phyloP scores from a whole-genome alignment of 92 coral and sea anemone species.

The Zoanthus sansibaricus region DNA sequence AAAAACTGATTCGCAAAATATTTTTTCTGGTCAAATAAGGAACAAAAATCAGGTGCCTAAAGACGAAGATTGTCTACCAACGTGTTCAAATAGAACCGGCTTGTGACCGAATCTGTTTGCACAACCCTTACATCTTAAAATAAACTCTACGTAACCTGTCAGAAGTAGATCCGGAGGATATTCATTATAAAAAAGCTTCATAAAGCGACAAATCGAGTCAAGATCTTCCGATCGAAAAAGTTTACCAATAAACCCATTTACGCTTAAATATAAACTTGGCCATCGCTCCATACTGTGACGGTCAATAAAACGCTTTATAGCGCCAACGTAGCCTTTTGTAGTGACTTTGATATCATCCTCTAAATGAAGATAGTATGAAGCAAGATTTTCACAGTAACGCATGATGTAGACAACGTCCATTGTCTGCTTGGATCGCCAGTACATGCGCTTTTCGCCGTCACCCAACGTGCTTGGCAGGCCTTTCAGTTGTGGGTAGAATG shows the following conservation, averaged over 20 bases:
- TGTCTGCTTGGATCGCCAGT: constrained; percentile 93
- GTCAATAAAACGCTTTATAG: constrained; percentile 70
- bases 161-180: constrained; percentile 55
- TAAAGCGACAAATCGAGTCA: constrained; percentile 64
- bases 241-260: constrained; percentile 87
- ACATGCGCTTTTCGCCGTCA: constrained; percentile 74
- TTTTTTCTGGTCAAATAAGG: too few species aligned
- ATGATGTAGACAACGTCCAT: constrained; percentile 85
- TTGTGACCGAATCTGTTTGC: not conserved
- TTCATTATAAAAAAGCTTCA: constrained; percentile 76
- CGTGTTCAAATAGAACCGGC: constrained; percentile 72
- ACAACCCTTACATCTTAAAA: not conserved
- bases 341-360: constrained; percentile 89
- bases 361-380: constrained; percentile 84
- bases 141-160: not conserved
- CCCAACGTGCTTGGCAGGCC: constrained; percentile 67
- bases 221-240: constrained; percentile 72
- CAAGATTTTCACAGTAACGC: constrained; percentile 76
- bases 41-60: constrained; percentile 67
- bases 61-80: constrained; percentile 92
- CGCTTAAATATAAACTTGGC: constrained; percentile 62
- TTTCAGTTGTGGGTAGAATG: constrained; percentile 77
- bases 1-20: too few species aligned
- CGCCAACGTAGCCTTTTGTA: constrained; percentile 55
- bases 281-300: constrained; percentile 50